Conservation (phyloP, 2,888 invertebrate genomes). For the Meliscaeva auricollis region DNA sequence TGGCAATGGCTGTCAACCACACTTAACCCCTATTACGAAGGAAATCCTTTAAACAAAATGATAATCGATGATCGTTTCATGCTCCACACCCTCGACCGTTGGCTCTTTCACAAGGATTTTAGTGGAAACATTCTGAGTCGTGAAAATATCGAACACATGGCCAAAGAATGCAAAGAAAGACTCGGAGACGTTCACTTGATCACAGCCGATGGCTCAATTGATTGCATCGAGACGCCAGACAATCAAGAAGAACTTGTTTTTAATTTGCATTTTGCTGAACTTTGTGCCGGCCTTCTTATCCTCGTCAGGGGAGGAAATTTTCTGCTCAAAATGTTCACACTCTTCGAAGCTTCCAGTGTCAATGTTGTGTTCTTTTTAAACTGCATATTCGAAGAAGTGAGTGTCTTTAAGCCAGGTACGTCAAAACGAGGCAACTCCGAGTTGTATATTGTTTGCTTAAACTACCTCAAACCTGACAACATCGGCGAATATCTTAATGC, state of each 20-base stretch:
- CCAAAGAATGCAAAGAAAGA: slow-evolving; percentile 84
- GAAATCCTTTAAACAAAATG: slow-evolving; percentile 88
- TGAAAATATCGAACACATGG: slow-evolving; percentile 88
- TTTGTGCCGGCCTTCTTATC: slow-evolving; percentile 89
- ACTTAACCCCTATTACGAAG: slow-evolving; percentile 96
- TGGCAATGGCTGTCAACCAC: slow-evolving; percentile 96
- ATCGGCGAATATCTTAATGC: slow-evolving; percentile 77
- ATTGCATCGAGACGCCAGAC: slow-evolving; percentile 93
- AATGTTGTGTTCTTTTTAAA: slow-evolving; percentile 92
- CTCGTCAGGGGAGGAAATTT: slow-evolving; percentile 90
- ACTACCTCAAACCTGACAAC: slow-evolving; percentile 79
- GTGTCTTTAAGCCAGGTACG: slow-evolving; percentile 93
- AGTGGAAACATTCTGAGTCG: slow-evolving; percentile 93
- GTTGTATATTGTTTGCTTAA: slow-evolving; percentile 91
- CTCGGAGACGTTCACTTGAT: slow-evolving; percentile 88
- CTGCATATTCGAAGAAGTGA: slow-evolving; percentile 89
- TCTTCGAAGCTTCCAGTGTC: slow-evolving; percentile 93
- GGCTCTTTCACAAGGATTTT: slow-evolving; percentile 94
- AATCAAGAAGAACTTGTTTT: slow-evolving; percentile 93
- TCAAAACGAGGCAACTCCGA: slow-evolving; percentile 99
- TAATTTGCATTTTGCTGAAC: slow-evolving; percentile 93
- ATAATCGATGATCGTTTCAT: slow-evolving; percentile 93
- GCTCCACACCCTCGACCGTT: slow-evolving; percentile 89
- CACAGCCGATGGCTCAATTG: slow-evolving; percentile 97
- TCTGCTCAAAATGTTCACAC: slow-evolving; percentile 95